These are phyloP conservation scores for Athalia rosae DNA, from an alignment of 2,888 invertebrate species.

Conservation along the genomic window DNA sequence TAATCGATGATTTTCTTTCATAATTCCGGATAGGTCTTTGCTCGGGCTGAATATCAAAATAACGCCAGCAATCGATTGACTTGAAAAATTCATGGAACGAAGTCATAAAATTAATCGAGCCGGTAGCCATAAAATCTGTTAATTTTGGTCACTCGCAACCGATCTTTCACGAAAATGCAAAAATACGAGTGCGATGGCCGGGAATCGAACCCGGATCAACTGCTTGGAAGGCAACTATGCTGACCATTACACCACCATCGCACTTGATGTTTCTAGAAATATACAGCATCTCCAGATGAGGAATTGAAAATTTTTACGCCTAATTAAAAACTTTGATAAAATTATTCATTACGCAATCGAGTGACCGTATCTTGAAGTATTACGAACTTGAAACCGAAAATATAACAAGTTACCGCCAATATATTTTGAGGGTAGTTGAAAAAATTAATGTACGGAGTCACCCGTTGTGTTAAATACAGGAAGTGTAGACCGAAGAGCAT, in stretches of 20 bases:
- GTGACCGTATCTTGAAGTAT: too few relatives aligned
- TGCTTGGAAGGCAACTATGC: conserved; percentile 68
- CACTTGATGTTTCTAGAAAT: conserved; percentile 47
- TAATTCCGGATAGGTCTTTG: neutral
- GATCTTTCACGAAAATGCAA: neutral
- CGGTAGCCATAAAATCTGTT: neutral
- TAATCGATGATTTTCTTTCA: neutral
- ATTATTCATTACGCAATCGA: too few relatives aligned
- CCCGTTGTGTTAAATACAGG: too few relatives aligned
- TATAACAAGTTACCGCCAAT: too few relatives aligned
- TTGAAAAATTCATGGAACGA: neutral
- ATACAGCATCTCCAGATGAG: neutral
- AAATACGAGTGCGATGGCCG: conserved; percentile 68
- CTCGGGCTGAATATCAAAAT: too few relatives aligned
- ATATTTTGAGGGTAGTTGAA: too few relatives aligned
- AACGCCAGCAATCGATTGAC: too few relatives aligned
- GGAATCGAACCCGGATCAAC: conserved; percentile 74
- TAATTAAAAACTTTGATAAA: too few relatives aligned
- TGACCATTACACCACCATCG: conserved; percentile 72
- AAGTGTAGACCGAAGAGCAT: neutral
- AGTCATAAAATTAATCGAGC: neutral
- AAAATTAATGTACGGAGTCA: too few relatives aligned
- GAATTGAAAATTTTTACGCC: too few relatives aligned
- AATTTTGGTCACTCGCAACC: neutral
- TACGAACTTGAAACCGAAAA: too few relatives aligned